Evolutionary conservation across 2,888 invertebrate species (phyloP).

Genomic region (Phalangium opilio): DNA sequence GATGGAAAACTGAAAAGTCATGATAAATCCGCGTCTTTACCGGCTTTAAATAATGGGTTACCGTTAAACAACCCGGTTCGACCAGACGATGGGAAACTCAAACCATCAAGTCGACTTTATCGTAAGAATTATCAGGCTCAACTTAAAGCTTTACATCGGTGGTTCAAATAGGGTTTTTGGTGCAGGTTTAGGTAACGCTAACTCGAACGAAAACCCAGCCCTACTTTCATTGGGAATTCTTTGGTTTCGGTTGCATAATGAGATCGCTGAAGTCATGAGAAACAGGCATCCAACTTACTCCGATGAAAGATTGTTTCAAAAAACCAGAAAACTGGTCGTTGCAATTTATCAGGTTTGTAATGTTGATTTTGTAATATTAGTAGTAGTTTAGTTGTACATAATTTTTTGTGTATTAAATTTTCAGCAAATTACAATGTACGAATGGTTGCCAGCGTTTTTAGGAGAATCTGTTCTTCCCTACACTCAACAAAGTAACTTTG

Average conservation of each 20-base stretch:
- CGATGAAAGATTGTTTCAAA: constrained; percentile 38
- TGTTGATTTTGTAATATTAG: too few relatives aligned
- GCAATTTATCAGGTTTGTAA: constrained; percentile 35
- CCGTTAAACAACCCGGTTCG: constrained; percentile 45
- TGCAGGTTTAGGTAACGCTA: constrained; percentile 37
- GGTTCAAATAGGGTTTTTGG: too few relatives aligned
- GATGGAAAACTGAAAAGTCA: constrained; percentile 36
- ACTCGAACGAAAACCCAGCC: constrained; percentile 41
- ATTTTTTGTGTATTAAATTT: neutral
- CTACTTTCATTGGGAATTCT: constrained; percentile 38
- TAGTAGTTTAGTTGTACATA: too few relatives aligned
- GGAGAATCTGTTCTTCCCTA: constrained; percentile 24
- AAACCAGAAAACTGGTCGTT: constrained; percentile 42
- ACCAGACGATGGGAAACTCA: constrained; percentile 36
- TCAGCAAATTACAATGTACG: constrained; percentile 11
- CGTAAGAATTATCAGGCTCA: too few relatives aligned
- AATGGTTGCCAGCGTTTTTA: constrained; percentile 11
- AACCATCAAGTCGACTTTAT: constrained; percentile 38
- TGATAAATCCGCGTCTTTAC: constrained; percentile 33
- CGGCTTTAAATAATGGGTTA: constrained; percentile 37
- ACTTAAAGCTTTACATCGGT: too few relatives aligned
- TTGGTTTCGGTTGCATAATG: constrained; percentile 42
- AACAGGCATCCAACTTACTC: constrained; percentile 30
- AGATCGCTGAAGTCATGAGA: constrained; percentile 32
- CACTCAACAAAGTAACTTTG: constrained; percentile 16